Conservation (phyloP, 37 sponge, comb jelly and placozoan species). For the Oscarella lobularis region DNA sequence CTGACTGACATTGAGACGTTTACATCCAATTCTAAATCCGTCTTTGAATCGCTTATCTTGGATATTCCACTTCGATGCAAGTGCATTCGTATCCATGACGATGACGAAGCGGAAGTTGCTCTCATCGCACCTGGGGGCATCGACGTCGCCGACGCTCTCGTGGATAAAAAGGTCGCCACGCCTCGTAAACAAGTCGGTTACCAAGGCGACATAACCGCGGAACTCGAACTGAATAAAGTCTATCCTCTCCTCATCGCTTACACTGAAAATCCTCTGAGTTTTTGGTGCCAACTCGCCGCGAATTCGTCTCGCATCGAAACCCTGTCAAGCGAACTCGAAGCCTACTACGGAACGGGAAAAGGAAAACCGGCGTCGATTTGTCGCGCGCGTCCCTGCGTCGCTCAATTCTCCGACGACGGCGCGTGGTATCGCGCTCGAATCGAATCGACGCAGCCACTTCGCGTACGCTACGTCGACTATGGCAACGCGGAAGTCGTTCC, state of each 20-base stretch:
- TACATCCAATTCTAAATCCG: not conserved
- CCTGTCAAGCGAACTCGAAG: not conserved
- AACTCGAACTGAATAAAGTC: not conserved
- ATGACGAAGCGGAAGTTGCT: not conserved
- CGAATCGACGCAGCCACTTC: not conserved
- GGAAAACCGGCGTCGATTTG: not conserved
- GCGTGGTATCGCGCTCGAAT: not conserved
- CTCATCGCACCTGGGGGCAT: too few species aligned
- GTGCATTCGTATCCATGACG: not conserved
- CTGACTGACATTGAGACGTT: not conserved
- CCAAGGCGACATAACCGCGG: not conserved
- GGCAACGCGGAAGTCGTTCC: constrained; percentile 19
- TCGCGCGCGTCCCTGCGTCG: not conserved
- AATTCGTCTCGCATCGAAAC: not conserved
- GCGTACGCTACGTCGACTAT: constrained; percentile 22
- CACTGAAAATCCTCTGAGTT: not conserved
- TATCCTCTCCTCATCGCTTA: not conserved
- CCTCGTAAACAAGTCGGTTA: not conserved
- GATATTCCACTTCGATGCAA: not conserved
- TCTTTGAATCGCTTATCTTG: not conserved
- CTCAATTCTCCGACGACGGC: not conserved
- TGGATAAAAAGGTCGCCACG: not conserved
- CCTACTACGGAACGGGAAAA: not conserved
- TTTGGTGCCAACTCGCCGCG: not conserved
- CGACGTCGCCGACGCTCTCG: not conserved